Percentiles rank a stretch among this genome's conserved stretches.
These are phyloP conservation scores for Poeciliopsis occidentalis DNA, from an alignment of 2,113 vertebrate species.

Conservation along the genomic window DNA sequence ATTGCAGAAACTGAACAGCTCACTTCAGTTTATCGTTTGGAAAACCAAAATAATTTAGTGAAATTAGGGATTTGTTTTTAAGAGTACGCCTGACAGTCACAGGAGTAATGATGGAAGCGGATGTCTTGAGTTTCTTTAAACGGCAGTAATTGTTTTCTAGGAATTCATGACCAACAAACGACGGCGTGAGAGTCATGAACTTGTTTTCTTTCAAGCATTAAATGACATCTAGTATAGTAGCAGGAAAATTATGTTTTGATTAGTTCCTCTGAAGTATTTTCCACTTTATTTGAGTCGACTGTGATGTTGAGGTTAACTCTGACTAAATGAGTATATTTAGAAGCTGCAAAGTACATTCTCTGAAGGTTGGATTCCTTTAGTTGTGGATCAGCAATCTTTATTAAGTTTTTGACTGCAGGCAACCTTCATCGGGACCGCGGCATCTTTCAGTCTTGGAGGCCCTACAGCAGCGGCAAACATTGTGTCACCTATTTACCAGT, in stretches of 20 bases:
- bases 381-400: not conserved
- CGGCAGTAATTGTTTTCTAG: no score
- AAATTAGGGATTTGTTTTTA: no score
- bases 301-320: not conserved
- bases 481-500: conserved; percentile 71
- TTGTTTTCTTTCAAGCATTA: no score
- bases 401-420: conserved; percentile 1
- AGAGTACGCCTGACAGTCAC: no score
- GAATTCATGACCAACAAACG: no score
- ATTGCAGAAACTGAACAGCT: no score
- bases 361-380: conserved; percentile 29
- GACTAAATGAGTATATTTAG: conserved; percentile 4
- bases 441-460: conserved; percentile 4
- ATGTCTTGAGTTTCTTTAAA: no score
- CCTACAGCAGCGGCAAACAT: conserved; percentile 15
- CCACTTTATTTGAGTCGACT: not conserved
- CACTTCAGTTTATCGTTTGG: not conserved
- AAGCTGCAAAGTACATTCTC: conserved; percentile 6
- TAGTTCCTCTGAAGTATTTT: not conserved
- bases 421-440: conserved; percentile 35
- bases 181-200: no score
- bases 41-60: not conserved
- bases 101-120: no score
- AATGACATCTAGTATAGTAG: no score
- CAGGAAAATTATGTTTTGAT: no score